Evolutionary conservation across 2,888 invertebrate species (phyloP).

Genomic region (Stenodema calcarata): DNA sequence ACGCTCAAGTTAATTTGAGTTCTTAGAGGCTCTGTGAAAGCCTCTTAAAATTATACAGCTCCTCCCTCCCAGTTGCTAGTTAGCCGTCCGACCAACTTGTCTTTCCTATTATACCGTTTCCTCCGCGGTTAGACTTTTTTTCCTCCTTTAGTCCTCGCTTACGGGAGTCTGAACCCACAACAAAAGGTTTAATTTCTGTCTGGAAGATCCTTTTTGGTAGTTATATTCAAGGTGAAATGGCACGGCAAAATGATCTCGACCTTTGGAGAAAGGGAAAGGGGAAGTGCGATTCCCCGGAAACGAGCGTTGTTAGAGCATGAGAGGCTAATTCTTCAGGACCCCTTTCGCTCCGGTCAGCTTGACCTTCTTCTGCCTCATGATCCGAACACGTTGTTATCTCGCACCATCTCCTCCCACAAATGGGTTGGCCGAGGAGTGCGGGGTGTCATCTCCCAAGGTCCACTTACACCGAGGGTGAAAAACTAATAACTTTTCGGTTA

Average conservation of each 20-base stretch:
- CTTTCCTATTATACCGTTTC: not conserved
- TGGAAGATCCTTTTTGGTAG: not conserved
- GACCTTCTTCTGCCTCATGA: constrained; percentile 4
- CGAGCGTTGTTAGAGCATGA: not conserved
- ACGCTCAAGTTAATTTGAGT: constrained; percentile 29
- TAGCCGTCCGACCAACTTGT: not conserved
- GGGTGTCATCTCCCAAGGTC: not conserved
- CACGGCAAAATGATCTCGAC: not conserved
- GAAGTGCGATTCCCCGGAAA: not conserved
- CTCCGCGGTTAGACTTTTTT: not conserved
- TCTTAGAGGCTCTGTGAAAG: not conserved
- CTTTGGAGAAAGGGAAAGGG: not conserved
- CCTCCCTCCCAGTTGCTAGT: not conserved
- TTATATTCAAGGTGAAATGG: not conserved
- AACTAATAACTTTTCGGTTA: constrained; percentile 32
- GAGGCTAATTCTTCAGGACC: not conserved
- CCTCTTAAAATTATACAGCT: constrained; percentile 11
- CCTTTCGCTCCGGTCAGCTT: not conserved
- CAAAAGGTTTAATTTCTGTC: not conserved
- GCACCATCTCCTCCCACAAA: constrained; percentile 15
- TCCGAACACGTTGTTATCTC: constrained; percentile 27
- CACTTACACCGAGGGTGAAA: not conserved
- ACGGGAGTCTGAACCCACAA: not conserved
- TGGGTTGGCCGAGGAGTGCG: constrained; percentile 18
- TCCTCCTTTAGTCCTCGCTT: not conserved